Percentiles rank a stretch among this genome's conserved stretches.
Evolutionary conservation across 2,797 vertebrate species (phyloP).

Genomic region (Podargus strigoides): DNA sequence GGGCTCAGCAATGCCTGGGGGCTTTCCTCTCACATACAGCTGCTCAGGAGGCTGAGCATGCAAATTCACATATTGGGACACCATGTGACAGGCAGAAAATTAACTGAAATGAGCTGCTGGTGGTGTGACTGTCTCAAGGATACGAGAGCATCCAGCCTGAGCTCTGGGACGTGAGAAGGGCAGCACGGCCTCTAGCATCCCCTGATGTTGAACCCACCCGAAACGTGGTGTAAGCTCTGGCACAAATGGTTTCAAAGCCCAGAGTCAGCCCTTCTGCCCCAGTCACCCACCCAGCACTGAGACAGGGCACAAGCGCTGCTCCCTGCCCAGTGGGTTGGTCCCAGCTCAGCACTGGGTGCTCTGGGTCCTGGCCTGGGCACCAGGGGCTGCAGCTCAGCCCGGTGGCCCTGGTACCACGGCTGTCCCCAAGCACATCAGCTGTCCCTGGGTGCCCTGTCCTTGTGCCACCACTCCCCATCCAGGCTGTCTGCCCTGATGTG

Average conservation of each 20-base stretch:
- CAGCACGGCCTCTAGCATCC: not conserved
- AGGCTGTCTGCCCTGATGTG: not conserved
- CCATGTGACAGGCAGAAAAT: not conserved
- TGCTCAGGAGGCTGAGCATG: not conserved
- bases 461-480: rapidly evolving
- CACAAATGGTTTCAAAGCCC: not conserved
- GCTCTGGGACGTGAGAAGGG: not conserved
- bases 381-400: too few species aligned
- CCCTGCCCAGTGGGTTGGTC: rapidly evolving
- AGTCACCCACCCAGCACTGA: rapidly evolving
- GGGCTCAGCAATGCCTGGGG: not conserved
- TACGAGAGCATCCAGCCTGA: not conserved
- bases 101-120: not conserved
- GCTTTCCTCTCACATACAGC: not conserved
- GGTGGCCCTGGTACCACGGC: too few species aligned
- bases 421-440: not conserved
- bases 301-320: not conserved
- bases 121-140: not conserved
- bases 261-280: too few species aligned
- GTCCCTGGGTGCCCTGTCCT: rapidly evolving
- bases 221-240: not conserved
- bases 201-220: rapidly evolving
- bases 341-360: not conserved
- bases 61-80: not conserved
- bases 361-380: not conserved